Evolutionary conservation across 2,888 invertebrate genomes (phyloP), one percentile per base, ranked within the genome.

Genomic region (Tetragonisca angustula): DNA sequence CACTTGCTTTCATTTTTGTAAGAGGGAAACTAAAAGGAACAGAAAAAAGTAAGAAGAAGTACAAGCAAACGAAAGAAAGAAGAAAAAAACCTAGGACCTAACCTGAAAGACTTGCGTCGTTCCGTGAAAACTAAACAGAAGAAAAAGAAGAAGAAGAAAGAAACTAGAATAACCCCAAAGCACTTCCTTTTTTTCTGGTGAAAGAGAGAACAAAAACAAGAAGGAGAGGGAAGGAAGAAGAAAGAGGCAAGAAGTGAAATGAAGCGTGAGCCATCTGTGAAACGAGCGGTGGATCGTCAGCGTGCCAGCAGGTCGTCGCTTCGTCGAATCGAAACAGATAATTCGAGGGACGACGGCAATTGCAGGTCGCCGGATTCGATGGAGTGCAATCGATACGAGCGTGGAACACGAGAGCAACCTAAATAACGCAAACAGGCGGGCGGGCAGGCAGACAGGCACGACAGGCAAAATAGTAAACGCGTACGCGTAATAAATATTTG

Each of bases 401-500:
- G 56, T 17, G 36, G 43, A 6, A 13, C 21, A 64, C 79, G 59
- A 75, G 79, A 56, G 62, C 56, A 76, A 54, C 50, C 81, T 56
- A 73, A 82, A 81, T 80, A 82, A 81, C 81, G 59, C 19, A 32
- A 17, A 27, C 52, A 27, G 27, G 0, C 43, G 43, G 36, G 17
- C 52, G 17, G 43, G 1, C 36, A 9, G 43, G 11, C 43, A 43
- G 5, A n/a, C 24, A 59, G 56, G n/a, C 64, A 36, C 54, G 67
- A 27, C 59, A 62, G 80, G 68, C 36, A 27, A 75, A 81, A 73
- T 59, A 81, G 82, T 62, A 59, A 65, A 56, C 67, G 75, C 75
- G 81, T 74, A 70, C 62, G 76, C 76, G 81, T 81, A 81, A 83
- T 81, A 83, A 83, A 83, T 83, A 83, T 83, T 81, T 83, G 81